These are phyloP conservation scores for Neodon shergylaensis DNA, from an alignment of 2,113 vertebrate species.

Conservation along the genomic window DNA sequence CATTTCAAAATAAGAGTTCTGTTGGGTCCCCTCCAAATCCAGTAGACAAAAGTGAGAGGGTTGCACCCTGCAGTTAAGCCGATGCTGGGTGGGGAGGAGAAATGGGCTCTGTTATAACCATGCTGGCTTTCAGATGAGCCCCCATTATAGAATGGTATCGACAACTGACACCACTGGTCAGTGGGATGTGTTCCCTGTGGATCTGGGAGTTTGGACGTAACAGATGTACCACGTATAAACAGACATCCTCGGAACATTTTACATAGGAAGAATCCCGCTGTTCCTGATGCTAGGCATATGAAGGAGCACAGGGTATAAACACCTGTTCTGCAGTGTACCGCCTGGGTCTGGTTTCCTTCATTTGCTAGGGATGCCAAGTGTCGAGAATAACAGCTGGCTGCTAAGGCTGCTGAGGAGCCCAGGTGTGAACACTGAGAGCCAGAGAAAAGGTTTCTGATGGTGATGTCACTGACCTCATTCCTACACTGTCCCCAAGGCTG, in stretches of 20 bases:
- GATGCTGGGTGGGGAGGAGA: neutral
- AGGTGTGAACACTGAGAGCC: neutral
- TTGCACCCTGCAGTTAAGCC: neutral
- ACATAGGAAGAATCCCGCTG: neutral
- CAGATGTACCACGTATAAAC: neutral
- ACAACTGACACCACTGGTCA: neutral
- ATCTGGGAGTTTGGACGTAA: neutral
- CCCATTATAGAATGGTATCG: neutral
- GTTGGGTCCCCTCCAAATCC: neutral
- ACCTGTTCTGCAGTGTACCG: neutral
- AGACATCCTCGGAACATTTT: slow-evolving; percentile 25
- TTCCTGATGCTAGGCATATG: neutral
- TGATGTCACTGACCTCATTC: neutral
- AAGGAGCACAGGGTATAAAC: neutral
- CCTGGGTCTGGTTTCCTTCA: neutral
- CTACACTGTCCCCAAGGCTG: neutral
- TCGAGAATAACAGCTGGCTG: neutral
- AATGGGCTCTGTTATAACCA: neutral
- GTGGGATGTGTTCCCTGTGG: neutral
- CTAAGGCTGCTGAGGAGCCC: neutral
- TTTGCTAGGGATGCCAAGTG: neutral
- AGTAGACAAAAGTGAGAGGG: neutral
- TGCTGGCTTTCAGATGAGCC: neutral
- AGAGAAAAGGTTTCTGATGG: neutral
- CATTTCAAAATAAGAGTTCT: neutral